Conservation (phyloP, 2,888 invertebrate genomes). For the Stictocephala bisonia region DNA sequence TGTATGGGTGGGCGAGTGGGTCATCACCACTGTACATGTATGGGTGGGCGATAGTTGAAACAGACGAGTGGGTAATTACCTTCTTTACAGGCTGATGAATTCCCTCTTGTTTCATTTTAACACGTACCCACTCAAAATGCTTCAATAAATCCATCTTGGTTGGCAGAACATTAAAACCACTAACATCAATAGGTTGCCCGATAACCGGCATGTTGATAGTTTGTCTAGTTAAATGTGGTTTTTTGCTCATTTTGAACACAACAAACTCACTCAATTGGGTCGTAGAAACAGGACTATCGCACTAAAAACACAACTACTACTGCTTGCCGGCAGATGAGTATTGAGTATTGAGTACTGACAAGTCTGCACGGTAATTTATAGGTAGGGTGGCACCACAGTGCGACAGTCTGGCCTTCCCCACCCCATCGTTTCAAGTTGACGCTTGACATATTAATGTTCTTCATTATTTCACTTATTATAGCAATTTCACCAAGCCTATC, state of each 20-base stretch:
- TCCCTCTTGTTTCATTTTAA: constrained; percentile 6
- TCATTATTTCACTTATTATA: not conserved
- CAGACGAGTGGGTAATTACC: too few relatives aligned
- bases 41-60: too few relatives aligned
- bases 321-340: not conserved
- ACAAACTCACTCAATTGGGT: not conserved
- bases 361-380: too few relatives aligned
- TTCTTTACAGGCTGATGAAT: constrained; percentile 6
- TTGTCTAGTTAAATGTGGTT: constrained; percentile 7
- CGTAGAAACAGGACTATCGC: not conserved
- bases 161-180: constrained; percentile 1
- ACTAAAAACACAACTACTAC: constrained; percentile 4
- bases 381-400: not conserved
- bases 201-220: constrained; percentile 4
- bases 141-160: not conserved
- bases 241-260: constrained; percentile 2
- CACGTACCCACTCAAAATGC: not conserved
- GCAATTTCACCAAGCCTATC: not conserved
- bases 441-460: not conserved
- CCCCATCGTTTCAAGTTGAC: not conserved
- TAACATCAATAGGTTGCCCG: not conserved
- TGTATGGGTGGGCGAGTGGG: too few relatives aligned
- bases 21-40: too few relatives aligned
- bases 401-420: constrained; percentile 3
- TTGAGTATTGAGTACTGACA: too few relatives aligned